Evolutionary conservation across 2,888 invertebrate genomes (phyloP), one percentile per base, ranked within the genome.

Genomic region (Teinopalpus imperialis): DNA sequence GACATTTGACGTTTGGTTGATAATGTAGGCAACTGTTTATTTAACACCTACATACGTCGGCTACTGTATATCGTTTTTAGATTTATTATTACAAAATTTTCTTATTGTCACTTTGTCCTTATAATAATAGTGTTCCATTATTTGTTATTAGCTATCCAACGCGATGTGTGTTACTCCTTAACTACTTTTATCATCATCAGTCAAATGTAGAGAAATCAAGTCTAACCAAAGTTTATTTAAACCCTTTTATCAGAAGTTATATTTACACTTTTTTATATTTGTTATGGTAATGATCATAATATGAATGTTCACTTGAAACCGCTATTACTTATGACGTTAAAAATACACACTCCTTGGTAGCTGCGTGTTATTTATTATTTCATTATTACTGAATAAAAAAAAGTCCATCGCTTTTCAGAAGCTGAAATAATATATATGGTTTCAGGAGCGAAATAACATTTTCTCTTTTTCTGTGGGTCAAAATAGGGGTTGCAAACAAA

Each of bases 1-100:
- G 61, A 65, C 61, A 58, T 66, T 70, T 76, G 74, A 77, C 74
- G 70, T 66, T 64, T 54, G 51, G 59, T 61, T 68, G 81, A 78
- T 78, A 66, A 44, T 47, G 26, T 57, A 43, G 54, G 63, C 66
- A 64, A 64, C 62, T 74, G 72, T 75, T 74, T 67, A 59, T 75
- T 81, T 77, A 68, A 81, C 82, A 79, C 80, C 71, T 75, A 74
- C n/a, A n/a, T n/a, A n/a, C 71, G 69, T 60, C 50, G 54, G 75
- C 81, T 83, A 77, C 82, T 60, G 79, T 65, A 69, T 65, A 63
- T 66, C 49, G 54, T 48, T 52, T 61, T 55, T 63, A 56, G 53
- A 57, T 66, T 59, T 59, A 56, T 57, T 62, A 54, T 55, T 63
- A 57, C 45, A 48, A 56, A 32, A 45, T 34, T 30, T 36, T 34